Evolutionary conservation across 1,140 invertebrate species (phyloP), one percentile per base, ranked within the genome.

Genomic region (Bombus vancouverensis): DNA sequence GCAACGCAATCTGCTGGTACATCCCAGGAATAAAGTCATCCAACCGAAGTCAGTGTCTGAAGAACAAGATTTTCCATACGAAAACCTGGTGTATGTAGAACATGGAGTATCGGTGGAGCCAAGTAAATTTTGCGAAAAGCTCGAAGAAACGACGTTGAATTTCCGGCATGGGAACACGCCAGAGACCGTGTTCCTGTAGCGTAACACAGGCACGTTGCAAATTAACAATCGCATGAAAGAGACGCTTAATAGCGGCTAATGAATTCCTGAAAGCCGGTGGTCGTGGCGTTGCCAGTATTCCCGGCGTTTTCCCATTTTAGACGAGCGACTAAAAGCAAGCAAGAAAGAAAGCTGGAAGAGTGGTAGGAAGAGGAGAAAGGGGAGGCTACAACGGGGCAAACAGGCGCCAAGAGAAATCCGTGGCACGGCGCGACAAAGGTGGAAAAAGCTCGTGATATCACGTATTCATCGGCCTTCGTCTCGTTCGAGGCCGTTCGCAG

Each of bases 391-490:
- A 18, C 47, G 47, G 47, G 47, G 47, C 47, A 53, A 53, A 53
- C 47, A 53, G 47, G 42, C 62, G 44, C 18, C 57, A 66, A 9
- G 32, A 53, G 80, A 59, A 34, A 78, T 78, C 75, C 66, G 1
- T 65, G 72, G 9, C 59, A 10, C 39, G 6, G 22, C 1, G 37
- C 42, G 70, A 70, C 68, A 59, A 32, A 62, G 57, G 65, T 44
- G 62, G 76, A 76, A 81, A 72, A 85, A 80, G 66, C 47, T 9
- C 28, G 39, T 13, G 79, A 70, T 81, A 85, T 85, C 84, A 68
- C 72, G 77, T 81, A 80, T 81, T 86, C 76, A 76, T 80, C 84
- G 87, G 59, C 65, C 68, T 57, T 82, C 59, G 53, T 65, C 78
- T 59, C 84, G 62, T 81, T 86, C 78, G 15, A 13, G 59, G 44